Conservation (phyloP, 1,140 invertebrate species). For the Procambarus clarkii region DNA sequence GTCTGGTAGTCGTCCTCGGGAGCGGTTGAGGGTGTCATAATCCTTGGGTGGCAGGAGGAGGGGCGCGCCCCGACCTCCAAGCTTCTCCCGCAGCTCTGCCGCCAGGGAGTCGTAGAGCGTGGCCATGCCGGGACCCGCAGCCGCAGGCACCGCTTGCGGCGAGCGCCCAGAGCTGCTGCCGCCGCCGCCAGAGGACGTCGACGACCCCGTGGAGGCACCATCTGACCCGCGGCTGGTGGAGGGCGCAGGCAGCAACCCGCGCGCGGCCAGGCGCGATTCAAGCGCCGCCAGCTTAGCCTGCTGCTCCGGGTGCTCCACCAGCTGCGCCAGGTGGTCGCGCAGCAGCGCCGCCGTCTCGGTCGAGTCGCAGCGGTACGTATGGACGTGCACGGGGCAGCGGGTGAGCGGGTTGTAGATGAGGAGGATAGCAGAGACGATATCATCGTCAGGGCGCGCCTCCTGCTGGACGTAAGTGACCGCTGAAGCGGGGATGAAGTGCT, state of each 20-base stretch:
- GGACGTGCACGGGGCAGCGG: slow-evolving; percentile 91
- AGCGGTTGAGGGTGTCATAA: slow-evolving; percentile 87
- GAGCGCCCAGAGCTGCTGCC: slow-evolving; percentile 45
- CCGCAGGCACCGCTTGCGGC: slow-evolving; percentile 66
- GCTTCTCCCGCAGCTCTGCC: slow-evolving; percentile 91
- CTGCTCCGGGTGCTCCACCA: slow-evolving; percentile 90
- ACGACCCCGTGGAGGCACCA: slow-evolving; percentile 60
- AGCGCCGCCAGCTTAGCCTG: slow-evolving; percentile 89
- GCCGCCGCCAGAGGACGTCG: slow-evolving; percentile 42
- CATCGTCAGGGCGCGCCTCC: slow-evolving; percentile 81
- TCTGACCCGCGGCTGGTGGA: slow-evolving; percentile 49
- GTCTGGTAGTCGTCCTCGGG: slow-evolving; percentile 83
- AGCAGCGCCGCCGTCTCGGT: slow-evolving; percentile 92
- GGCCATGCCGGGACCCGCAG: slow-evolving; percentile 80
- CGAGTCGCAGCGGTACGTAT: slow-evolving; percentile 96
- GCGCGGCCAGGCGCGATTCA: slow-evolving; percentile 80
- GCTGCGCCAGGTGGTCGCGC: slow-evolving; percentile 84
- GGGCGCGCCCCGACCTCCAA: slow-evolving; percentile 78
- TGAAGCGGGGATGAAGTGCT: slow-evolving; percentile 96
- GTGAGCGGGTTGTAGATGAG: slow-evolving; percentile 94
- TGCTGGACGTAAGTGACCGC: slow-evolving; percentile 91
- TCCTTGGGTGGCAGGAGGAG: slow-evolving; percentile 94
- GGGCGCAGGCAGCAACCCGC: slow-evolving; percentile 75
- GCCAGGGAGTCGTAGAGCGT: slow-evolving; percentile 92
- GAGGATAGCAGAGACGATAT: slow-evolving; percentile 92